Evolutionary conservation across 2,888 invertebrate genomes (phyloP).

Genomic region (Eristalinus sepulchralis): DNA sequence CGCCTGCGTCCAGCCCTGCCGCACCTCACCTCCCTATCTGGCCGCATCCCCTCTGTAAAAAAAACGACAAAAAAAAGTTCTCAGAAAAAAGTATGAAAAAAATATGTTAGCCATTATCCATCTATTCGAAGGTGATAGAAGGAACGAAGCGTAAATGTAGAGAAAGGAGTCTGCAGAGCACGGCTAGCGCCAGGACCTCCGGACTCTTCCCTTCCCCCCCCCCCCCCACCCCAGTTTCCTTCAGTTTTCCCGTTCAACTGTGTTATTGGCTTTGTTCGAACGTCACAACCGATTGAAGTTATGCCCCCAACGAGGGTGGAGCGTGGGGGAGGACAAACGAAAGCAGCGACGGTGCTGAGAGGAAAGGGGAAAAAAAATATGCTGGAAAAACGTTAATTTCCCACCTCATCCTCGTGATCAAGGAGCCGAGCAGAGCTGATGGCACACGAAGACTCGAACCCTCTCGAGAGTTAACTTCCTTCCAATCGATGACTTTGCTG

Average conservation of each 20-base stretch:
- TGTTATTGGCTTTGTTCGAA: conserved; percentile 71
- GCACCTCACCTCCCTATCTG: conserved; percentile 27
- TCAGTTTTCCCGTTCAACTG: conserved; percentile 61
- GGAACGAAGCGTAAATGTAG: conserved; percentile 43
- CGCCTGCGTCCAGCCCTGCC: conserved; percentile 15
- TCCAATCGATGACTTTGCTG: conserved; percentile 43
- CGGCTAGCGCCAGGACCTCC: conserved; percentile 27
- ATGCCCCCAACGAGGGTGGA: conserved; percentile 39
- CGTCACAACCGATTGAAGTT: conserved; percentile 70
- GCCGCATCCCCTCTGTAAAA: conserved; percentile 40
- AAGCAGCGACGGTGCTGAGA: too few species aligned
- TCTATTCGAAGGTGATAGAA: conserved; percentile 61
- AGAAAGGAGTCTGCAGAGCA: conserved; percentile 32
- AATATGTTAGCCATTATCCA: conserved; percentile 70
- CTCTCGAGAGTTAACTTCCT: conserved; percentile 34
- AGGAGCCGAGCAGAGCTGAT: conserved; percentile 2
- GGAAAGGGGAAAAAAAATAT: conserved; percentile 34
- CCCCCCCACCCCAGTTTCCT: conserved; percentile 14
- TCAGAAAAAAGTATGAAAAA: conserved; percentile 54
- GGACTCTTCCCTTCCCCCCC: background rate
- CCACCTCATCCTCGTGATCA: conserved; percentile 58
- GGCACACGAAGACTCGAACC: conserved; percentile 14
- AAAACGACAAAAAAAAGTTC: conserved; percentile 42
- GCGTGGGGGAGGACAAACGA: background rate
- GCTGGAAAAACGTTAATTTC: conserved; percentile 69